Percentiles rank a stretch among this genome's conserved stretches.
Conservation (phyloP, 2,797 vertebrate species). For the Lacerta viridis region DNA sequence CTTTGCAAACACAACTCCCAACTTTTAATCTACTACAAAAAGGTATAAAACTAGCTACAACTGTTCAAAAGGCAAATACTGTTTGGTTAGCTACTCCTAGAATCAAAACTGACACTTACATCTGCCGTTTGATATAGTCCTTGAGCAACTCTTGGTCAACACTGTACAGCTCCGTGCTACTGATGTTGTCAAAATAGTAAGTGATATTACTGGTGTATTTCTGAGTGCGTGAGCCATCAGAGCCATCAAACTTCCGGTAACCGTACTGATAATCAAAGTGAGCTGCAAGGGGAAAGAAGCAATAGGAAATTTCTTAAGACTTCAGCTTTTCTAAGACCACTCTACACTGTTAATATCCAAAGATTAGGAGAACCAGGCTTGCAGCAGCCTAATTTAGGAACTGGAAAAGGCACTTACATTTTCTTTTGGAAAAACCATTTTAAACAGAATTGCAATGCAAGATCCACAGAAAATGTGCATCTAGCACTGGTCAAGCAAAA, state of each 20-base stretch:
- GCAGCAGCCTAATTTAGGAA: neutral
- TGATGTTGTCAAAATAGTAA: slow-evolving; percentile 98
- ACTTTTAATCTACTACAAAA: neutral
- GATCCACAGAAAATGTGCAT: neutral
- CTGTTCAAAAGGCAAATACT: neutral
- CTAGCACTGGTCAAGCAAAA: neutral
- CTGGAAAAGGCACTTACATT: neutral
- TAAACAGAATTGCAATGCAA: neutral
- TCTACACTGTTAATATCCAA: neutral
- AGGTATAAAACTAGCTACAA: neutral
- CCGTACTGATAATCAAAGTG: slow-evolving; percentile 95
- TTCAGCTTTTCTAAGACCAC: neutral
- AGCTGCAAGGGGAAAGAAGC: slow-evolving; percentile 75
- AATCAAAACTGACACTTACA: slow-evolving; percentile 84
- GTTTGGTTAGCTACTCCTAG: neutral
- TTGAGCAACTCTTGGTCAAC: slow-evolving; percentile 97
- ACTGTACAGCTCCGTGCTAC: slow-evolving; percentile 92
- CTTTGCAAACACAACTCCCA: neutral
- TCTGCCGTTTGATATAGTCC: slow-evolving; percentile 99
- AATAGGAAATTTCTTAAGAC: neutral
- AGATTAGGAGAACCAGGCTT: neutral
- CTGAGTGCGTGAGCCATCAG: slow-evolving; percentile 87
- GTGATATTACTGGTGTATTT: slow-evolving; percentile 93
- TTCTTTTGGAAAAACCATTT: neutral
- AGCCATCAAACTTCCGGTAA: slow-evolving; percentile 91